Base-by-base conservation (phyloP, 1,140 invertebrate species). In the Penaeus japonicus region DNA sequence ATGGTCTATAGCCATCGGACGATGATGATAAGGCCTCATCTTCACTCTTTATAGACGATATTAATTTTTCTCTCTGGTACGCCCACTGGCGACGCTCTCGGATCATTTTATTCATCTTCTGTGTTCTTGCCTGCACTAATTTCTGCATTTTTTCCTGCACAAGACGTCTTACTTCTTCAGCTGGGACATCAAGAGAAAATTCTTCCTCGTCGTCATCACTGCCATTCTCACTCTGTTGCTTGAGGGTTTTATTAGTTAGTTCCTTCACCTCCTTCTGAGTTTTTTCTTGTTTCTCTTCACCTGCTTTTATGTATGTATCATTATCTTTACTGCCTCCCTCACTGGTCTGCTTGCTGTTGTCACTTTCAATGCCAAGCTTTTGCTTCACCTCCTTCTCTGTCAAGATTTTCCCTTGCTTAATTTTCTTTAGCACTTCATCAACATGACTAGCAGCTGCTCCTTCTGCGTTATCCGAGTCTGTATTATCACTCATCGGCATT, bases 31-130 rank as follows among this genome's bases (percentile, higher is more conserved):
- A 20, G 18, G 17, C 55, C 22, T 54, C n/a, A 55, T 57, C n/a
- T 59, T 85, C 70, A 30, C 35, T 77, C 24, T 12, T 55, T 30
- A 32, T 12, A 20, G 47, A n/a, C 35, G 73, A 85, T 27, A 62
- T 59, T 1, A 88, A 27, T 30, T 88, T 88, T 59, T 88, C 87
- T 35, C 22, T 83, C 22, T 83, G 47, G 57, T 88, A 88, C 35
- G 87, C 87, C 87, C 87, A 88, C 32, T 88, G 80, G 24, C 87
- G 80, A n/a, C 87, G 24, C 70, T 88, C 80, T 59, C 32, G 81
- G 10, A 88, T 73, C 87, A 84, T 88, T 32, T 88, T 62, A 32
- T 75, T 88, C 87, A 88, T 83, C 55, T 88, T 88, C 59, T 83
- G 20, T 57, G 87, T 35, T 18, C 87, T 65, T 47, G 59, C 53